These are phyloP conservation scores for Brachionus manjavacas DNA, from an alignment of 1,140 invertebrate genomes.

Conservation along the genomic window DNA sequence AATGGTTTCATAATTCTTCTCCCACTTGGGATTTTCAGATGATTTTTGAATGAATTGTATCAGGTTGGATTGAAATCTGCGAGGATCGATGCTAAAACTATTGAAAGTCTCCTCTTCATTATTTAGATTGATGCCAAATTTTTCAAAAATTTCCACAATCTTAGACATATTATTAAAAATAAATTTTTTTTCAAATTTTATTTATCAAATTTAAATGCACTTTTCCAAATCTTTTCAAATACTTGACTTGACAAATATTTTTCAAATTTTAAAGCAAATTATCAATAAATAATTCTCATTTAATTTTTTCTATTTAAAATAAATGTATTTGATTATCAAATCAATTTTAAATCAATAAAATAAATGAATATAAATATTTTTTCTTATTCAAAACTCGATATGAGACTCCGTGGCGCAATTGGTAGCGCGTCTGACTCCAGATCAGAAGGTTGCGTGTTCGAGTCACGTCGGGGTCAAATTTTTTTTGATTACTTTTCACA, in stretches of 20 bases:
- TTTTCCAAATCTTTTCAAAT: too few species aligned
- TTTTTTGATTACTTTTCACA: background rate
- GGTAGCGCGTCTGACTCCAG: slow-evolving; percentile 44
- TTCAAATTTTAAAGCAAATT: too few species aligned
- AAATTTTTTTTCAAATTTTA: too few species aligned
- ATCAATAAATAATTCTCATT: too few species aligned
- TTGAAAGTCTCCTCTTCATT: background rate
- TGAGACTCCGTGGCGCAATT: slow-evolving; percentile 42
- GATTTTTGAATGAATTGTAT: slow-evolving; percentile 6
- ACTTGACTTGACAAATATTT: too few species aligned
- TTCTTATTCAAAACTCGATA: background rate
- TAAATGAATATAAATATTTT: background rate
- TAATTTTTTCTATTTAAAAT: too few species aligned
- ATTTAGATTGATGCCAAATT: slow-evolving; percentile 30
- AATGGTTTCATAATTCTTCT: background rate
- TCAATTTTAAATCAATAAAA: too few species aligned
- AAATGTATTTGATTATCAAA: too few species aligned
- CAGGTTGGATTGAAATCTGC: slow-evolving; percentile 33
- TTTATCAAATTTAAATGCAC: background rate
- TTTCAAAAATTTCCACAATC: background rate
- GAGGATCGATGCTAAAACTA: background rate
- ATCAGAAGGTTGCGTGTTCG: slow-evolving; percentile 44
- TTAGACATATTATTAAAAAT: background rate
- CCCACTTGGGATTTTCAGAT: background rate
- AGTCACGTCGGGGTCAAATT: slow-evolving; percentile 43